Evolutionary conservation across 1,140 invertebrate genomes (phyloP), one percentile per base, ranked within the genome.

Genomic region (Drosophila neocordata): DNA sequence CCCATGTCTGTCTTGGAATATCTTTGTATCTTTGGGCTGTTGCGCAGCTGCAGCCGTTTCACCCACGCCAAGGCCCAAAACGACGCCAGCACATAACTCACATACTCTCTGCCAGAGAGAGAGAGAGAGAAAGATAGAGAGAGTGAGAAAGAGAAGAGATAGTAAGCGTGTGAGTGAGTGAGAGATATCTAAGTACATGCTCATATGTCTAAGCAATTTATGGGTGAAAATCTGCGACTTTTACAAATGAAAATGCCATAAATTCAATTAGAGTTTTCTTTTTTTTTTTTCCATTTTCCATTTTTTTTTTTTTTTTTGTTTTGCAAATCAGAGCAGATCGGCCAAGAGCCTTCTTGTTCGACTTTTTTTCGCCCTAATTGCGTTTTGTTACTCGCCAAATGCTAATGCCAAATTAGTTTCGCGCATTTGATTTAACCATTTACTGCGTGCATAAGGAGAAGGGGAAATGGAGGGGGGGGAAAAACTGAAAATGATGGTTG

Each of bases 31-130:
- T 18, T 52, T 52, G 55, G 56, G 35, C 60, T 57, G 35, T 58
- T 75, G 82, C 82, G 82, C 82, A 85, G 82, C 82, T 85, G 82
- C 82, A 87, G 78, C 70, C 68, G 79, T 87, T 75, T 85, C 82
- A 85, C 82, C 82, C 82, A 85, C 82, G 82, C 82, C 82, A 56
- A 31, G 64, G 77, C 77, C 82, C 73, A 75, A 67, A 77, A 78
- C 77, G 41, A 48, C 41, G 15, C 66, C 69, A 53, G 61, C 73
- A 77, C 62, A 85, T 74, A 80, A 78, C 79, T 81, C 76, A 71
- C 51, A 58, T 18, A 11, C 15, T 20, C 41, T 11, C 8, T 9
- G 8, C 9, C n/a, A 27, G 27, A 44, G 6, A 44, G n/a, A 27
- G 20, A 59, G n/a, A 51, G 15, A 51, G 15, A 8, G 2, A 53